Base-by-base conservation (phyloP, 2,888 invertebrate genomes). In the Lithophane ornitopus region DNA sequence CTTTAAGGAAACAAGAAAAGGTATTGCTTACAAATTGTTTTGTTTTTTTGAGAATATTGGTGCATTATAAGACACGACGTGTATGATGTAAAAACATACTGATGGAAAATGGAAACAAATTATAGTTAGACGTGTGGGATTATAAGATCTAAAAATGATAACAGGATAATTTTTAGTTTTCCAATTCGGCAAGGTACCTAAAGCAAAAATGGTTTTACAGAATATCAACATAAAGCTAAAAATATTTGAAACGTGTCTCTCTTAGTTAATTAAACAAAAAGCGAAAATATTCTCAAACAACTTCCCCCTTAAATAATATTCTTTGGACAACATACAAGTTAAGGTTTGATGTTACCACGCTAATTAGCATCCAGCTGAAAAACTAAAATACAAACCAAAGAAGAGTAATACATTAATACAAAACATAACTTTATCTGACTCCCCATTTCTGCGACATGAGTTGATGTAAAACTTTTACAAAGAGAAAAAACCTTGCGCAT, bases 381-480 rank as follows among this genome's bases (percentile, higher is more conserved):
- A 66, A 73, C 68, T 59, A 74, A 59, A 73, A 68, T 14, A 54
- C 49, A 54, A 76, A 70, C 66, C 66, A 69, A 67, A 69, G 61
- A 72, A 22, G 44, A 63, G 34, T 69, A 65, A 81, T 58, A 74
- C 65, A 28, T 74, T 69, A 81, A 78, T 70, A 82, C 56, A 61
- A 79, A 80, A 79, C 49, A 79, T 62, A 82, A 82, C 70, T 83
- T 84, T 76, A 80, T 80, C 76, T 71, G 78, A 85, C 70, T 80
- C 68, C 68, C 63, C 70, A 72, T 82, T 79, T 73, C 68, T 71
- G 71, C 76, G 39, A 80, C 70, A 75, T 66, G 59, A 88, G 82
- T 84, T 86, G 84, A 88, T 84, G 77, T 84, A 79, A 85, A 88
- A 84, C 77, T 88, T 87, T 81, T 67, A 84, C 81, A 86, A 80